Percentiles rank a stretch among this genome's conserved stretches.
Evolutionary conservation across 92 coral and sea anemone species (phyloP).

Genomic region (Micromussa lordhowensis): DNA sequence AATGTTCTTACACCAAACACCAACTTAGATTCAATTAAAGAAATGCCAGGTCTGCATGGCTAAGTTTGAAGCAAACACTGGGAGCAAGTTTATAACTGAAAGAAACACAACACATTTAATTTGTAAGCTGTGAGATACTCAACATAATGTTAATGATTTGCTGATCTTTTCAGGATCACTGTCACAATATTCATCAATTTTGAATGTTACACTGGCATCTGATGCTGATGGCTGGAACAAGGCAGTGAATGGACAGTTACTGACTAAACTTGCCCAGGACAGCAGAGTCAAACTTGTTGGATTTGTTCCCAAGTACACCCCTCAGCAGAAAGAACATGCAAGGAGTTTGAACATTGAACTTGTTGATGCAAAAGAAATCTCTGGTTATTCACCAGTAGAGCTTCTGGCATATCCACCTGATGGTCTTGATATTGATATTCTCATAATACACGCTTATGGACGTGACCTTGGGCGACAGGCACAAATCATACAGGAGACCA

Average conservation of each 20-base stretch:
- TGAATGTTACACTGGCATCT: conserved; percentile 23
- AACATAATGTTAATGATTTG: not conserved
- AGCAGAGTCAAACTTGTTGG: conserved; percentile 22
- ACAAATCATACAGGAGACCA: conserved; percentile 12
- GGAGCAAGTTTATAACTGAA: too few relatives aligned
- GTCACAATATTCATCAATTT: not conserved
- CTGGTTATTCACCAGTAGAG: conserved; percentile 24
- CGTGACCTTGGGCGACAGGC: conserved; percentile 44
- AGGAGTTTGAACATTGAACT: conserved; percentile 8
- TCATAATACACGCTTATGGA: conserved; percentile 40
- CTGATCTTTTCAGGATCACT: not conserved
- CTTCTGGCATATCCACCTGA: conserved; percentile 44
- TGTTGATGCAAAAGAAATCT: conserved; percentile 19
- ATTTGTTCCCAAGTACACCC: conserved; percentile 29
- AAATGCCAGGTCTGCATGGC: too few relatives aligned
- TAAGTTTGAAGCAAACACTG: too few relatives aligned
- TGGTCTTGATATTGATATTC: conserved; percentile 24
- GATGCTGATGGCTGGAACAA: conserved; percentile 41
- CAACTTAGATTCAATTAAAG: too few relatives aligned
- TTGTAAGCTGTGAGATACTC: not conserved
- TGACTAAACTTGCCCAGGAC: conserved; percentile 12
- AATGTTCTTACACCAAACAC: too few relatives aligned
- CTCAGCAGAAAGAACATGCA: conserved; percentile 32
- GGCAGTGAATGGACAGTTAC: conserved; percentile 31
- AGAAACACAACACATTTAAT: too few relatives aligned